Evolutionary conservation across 2,113 vertebrate species (phyloP).

Genomic region (Tyto alba): DNA sequence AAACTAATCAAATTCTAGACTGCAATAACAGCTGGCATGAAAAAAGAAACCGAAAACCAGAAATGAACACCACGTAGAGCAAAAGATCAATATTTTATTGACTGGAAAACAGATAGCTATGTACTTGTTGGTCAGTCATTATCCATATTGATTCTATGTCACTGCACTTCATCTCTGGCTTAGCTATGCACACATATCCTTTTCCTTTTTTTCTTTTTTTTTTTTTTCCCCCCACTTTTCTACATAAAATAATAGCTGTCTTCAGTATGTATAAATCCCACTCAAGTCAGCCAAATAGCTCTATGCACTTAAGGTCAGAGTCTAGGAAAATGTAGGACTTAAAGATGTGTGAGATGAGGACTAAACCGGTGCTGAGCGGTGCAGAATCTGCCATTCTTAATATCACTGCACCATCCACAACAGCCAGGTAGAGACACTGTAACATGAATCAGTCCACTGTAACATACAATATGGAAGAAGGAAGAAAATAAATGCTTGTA

Average conservation of each 20-base stretch:
- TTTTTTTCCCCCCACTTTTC: background rate
- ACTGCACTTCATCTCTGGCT: background rate
- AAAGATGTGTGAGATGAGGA: fast-evolving
- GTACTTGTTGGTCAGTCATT: background rate
- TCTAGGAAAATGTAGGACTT: background rate
- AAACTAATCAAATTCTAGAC: background rate
- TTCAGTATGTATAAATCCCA: background rate
- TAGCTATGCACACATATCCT: background rate
- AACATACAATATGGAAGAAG: background rate
- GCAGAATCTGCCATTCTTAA: background rate
- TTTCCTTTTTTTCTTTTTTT: background rate
- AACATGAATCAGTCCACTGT: background rate
- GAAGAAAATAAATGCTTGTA: background rate
- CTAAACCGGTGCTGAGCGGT: background rate
- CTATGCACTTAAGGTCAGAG: background rate
- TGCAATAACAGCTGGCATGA: background rate
- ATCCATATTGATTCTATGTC: background rate
- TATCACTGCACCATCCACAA: background rate
- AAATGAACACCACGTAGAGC: background rate
- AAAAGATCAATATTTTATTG: conserved; percentile 37
- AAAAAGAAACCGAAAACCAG: background rate
- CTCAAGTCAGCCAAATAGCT: background rate
- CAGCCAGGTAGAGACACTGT: background rate
- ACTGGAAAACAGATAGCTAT: background rate
- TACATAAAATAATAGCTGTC: background rate